Conservation (phyloP, 2,113 vertebrate species). For the Stigmatopora argus region DNA sequence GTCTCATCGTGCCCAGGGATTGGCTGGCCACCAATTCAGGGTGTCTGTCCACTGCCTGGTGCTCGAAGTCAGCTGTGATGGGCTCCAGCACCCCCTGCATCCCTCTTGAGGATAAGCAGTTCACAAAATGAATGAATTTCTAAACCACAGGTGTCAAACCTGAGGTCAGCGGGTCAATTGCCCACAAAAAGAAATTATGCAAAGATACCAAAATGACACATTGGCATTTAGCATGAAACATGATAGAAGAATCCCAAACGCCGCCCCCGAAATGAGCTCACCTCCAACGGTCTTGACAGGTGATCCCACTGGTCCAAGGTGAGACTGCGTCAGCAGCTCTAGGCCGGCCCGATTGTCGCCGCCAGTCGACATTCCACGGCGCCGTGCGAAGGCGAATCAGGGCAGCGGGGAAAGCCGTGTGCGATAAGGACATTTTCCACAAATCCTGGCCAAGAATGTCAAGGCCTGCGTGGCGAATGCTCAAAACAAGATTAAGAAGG, state of each 20-base stretch:
- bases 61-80: no score
- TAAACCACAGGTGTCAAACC: not conserved
- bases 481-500: slow-evolving; percentile 1
- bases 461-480: slow-evolving; percentile 40
- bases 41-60: no score
- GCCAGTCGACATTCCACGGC: slow-evolving; percentile 51
- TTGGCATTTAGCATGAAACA: no score
- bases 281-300: slow-evolving; percentile 39
- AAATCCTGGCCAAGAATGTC: slow-evolving; percentile 52
- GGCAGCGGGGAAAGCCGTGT: slow-evolving; percentile 10
- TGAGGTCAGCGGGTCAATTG: not conserved
- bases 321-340: slow-evolving; percentile 62
- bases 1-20: no score
- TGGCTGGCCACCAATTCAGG: no score
- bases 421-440: slow-evolving; percentile 63
- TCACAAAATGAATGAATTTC: no score
- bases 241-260: no score
- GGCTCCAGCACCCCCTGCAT: no score
- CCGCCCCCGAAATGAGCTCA: slow-evolving; percentile 11
- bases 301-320: slow-evolving; percentile 47
- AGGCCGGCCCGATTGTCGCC: slow-evolving; percentile 45
- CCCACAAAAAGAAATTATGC: not conserved
- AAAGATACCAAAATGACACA: no score
- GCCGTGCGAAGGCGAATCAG: slow-evolving; percentile 39
- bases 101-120: no score